Conservation (phyloP, 2,888 invertebrate species). For the Auanema sp. region DNA sequence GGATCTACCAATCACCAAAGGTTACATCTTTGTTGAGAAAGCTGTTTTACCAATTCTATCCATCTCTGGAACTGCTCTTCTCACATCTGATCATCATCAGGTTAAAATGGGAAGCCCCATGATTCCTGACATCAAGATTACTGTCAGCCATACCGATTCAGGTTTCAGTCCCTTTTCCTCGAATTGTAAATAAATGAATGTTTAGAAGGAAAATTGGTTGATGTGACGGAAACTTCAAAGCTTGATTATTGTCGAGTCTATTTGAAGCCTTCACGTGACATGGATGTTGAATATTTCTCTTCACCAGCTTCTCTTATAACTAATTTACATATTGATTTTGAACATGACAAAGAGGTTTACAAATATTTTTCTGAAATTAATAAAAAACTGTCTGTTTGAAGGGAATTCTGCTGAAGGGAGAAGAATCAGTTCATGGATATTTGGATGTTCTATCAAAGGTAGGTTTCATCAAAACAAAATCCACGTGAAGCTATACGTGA, state of each 20-base stretch:
- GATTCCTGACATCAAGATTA: conserved; percentile 81
- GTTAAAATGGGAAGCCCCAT: conserved; percentile 84
- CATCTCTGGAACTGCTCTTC: conserved; percentile 75
- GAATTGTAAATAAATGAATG: neutral
- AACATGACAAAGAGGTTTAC: conserved; percentile 79
- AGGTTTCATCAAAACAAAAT: too few relatives aligned
- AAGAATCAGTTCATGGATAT: conserved; percentile 66
- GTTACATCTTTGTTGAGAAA: conserved; percentile 83
- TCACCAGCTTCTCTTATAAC: conserved; percentile 78
- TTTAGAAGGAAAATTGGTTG: conserved; percentile 40
- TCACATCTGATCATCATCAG: conserved; percentile 82
- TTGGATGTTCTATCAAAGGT: conserved; percentile 63
- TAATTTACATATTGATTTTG: conserved; percentile 78
- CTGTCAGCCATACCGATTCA: conserved; percentile 60
- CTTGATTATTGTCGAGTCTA: conserved; percentile 71
- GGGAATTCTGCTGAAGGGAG: conserved; percentile 64
- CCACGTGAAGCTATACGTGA: too few relatives aligned
- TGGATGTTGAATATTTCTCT: conserved; percentile 87
- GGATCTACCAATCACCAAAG: conserved; percentile 76
- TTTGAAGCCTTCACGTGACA: conserved; percentile 90
- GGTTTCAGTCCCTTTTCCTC: conserved; percentile 19
- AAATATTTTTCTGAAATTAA: conserved; percentile 12
- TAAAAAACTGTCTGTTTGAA: conserved; percentile 22
- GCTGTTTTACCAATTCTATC: conserved; percentile 77
- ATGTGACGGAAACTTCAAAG: conserved; percentile 49